Base-by-base conservation (phyloP, 1,140 invertebrate genomes). In the Panulirus ornatus region DNA sequence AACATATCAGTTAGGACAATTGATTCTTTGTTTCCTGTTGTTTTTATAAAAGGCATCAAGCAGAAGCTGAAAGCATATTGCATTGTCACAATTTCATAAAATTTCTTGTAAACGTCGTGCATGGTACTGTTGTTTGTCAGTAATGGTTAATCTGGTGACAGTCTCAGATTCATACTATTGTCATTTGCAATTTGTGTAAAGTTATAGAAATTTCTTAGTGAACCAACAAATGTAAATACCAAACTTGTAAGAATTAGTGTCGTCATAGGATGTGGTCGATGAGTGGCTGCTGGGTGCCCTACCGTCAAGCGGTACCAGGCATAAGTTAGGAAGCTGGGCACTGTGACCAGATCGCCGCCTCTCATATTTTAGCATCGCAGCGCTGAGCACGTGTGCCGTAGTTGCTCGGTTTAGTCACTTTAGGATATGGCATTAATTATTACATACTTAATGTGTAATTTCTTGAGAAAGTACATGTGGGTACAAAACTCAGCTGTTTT, bases 1-100 rank as follows among this genome's bases (percentile, higher is more conserved):
- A 89, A 89, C 88, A 89, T 89, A 89, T 89, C 88, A 89, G 70
- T 89, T 89, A 89, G 88, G 88, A 89, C 88, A 89, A 89, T 89
- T 89, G 88, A 89, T 82, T 89, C 63, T 89, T 89, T 73, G 63
- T 89, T 84, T 83, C 88, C 51, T 81, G 79, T 88, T 81, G 66
- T 89, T 89, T 83, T 89, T 83, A 75, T 75, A 76, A 89, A 83
- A 42, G 73, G 54, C 85, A 87, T 79, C 73, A 87, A 87, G 85
- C 85, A 87, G 76, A 87, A 78, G 54, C 51, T 58, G 81, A 84
- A 84, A 63, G 81, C 81, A 84, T 84, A 84, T 84, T 84, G 81
- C 81, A 84, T 70, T 84, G 81, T 84, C 81, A 84, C 81, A 84
- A 84, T 70, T 70, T 84, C 44, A 78, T 66, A 66, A 19, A 83